Evolutionary conservation across 2,888 invertebrate genomes (phyloP), one percentile per base, ranked within the genome.

Genomic region (Glyphotaelius pellucidus): DNA sequence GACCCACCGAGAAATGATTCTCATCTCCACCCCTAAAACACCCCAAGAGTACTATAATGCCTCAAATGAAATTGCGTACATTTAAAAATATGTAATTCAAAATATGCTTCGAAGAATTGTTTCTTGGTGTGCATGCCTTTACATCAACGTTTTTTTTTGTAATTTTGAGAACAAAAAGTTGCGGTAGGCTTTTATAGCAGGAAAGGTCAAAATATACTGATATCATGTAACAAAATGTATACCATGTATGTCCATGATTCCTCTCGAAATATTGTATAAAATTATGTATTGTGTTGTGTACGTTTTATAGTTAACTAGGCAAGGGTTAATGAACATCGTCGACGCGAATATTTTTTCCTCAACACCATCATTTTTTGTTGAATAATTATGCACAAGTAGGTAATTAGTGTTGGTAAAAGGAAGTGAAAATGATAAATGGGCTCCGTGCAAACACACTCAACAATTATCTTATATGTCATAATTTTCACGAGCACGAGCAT

Each of bases 381-480:
- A 67, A 67, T 67, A 67, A 67, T 67, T 67, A 67, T 67, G 25
- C 67, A 25, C 67, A 67, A 67, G 67, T 67, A 67, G 67, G 67
- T 67, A 67, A 67, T 67, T 67, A 67, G 67, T 67, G 25, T 67
- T 67, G 25, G 86, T 86, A 42, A 86, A 86, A 86, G 86, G 86
- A 86, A 86, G 86, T 83, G 35, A 42, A 86, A 86, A 86, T 86
- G 47, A 47, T 42, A 86, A 86, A 42, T 30, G 42, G n/a, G 86
- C 86, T 42, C 42, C 86, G 86, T 83, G 86, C 42, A 86, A 38
- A 15, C 25, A 35, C 88, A 67, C 15, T 30, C 38, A 88, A 88
- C 79, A 88, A 88, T 88, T 88, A 88, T 25, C 80, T 89, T 19
- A 42, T 83, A 88, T 88, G 90, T 90, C 90, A 90, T 90, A 81